A percentile compares a stretch with the other conserved stretches of the same genome.
Conservation (phyloP, 2,113 vertebrate species). For the Periophthalmus modestus region DNA sequence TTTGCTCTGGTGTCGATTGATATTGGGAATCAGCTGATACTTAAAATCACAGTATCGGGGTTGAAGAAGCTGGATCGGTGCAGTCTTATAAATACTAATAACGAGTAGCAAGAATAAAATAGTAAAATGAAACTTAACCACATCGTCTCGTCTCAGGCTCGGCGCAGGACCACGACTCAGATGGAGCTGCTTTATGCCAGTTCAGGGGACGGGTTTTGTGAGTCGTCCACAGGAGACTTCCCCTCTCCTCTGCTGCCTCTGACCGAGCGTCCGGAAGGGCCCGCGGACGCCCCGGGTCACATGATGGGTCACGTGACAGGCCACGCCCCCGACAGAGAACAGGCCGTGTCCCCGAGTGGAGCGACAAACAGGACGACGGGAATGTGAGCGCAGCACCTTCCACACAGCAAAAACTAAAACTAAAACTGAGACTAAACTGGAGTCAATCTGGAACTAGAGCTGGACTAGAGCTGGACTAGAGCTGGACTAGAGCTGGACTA, state of each 20-base stretch:
- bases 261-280: constrained; percentile 62
- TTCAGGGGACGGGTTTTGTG: constrained; percentile 79
- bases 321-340: constrained; percentile 82
- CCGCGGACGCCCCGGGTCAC: constrained; percentile 38
- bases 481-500: too few species aligned
- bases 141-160: constrained; percentile 80
- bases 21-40: too few species aligned
- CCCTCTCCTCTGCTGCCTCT: constrained; percentile 73
- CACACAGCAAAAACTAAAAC: too few species aligned
- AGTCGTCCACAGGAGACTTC: constrained; percentile 78
- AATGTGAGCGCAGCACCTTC: constrained; percentile 80
- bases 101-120: too few species aligned
- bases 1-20: too few species aligned
- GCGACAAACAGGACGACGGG: constrained; percentile 79
- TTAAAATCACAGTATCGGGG: too few species aligned
- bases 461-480: too few species aligned
- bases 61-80: too few species aligned
- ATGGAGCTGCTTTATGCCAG: constrained; percentile 96
- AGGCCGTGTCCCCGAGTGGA: constrained; percentile 75
- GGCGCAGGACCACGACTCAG: constrained; percentile 95
- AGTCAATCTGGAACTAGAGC: too few species aligned
- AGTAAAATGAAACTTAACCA: too few species aligned
- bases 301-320: constrained; percentile 43
- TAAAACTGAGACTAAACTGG: too few species aligned
- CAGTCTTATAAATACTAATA: too few species aligned